Percentiles rank a stretch among this genome's conserved stretches.
phyloP scores from a whole-genome alignment of 2,113 vertebrate species.

The Lates calcarifer region DNA sequence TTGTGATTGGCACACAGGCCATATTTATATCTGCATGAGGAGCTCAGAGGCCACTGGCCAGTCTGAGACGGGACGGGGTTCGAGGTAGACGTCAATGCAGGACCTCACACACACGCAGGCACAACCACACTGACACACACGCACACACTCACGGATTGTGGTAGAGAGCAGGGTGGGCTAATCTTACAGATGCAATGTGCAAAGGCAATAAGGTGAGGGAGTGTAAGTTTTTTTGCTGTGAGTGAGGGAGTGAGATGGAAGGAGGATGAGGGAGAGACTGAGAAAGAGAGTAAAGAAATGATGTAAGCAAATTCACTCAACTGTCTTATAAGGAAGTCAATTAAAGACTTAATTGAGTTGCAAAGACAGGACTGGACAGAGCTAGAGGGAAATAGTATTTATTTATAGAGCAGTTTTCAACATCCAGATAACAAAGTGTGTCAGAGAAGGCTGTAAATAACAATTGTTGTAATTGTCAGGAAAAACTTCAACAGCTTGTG shows the following conservation, averaged over 20 bases:
- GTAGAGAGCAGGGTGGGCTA: conserved; percentile 43
- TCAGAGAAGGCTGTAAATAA: not conserved
- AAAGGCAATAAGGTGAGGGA: conserved; percentile 11
- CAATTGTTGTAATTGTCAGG: not conserved
- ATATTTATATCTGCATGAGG: conserved; percentile 57
- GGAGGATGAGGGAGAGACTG: not conserved
- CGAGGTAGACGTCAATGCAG: conserved; percentile 10
- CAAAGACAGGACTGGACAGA: conserved; percentile 20
- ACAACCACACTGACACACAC: not conserved
- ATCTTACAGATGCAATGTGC: conserved; percentile 25
- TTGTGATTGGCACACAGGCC: conserved; percentile 64
- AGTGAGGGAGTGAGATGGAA: conserved; percentile 8
- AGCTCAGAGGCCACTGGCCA: conserved; percentile 42
- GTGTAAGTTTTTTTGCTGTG: conserved; percentile 29
- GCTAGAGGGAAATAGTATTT: not conserved
- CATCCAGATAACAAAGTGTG: not conserved
- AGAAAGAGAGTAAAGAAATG: not conserved
- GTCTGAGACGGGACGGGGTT: conserved; percentile 29
- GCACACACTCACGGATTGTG: not conserved
- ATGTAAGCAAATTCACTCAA: not conserved
- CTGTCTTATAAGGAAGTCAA: conserved; percentile 55
- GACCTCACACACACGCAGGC: conserved; percentile 37
- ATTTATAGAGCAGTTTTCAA: not conserved
- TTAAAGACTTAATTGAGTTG: conserved; percentile 54
- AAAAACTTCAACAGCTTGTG: not conserved